Conservation (phyloP, 2,797 vertebrate species). For the Spinus olivaceus region DNA sequence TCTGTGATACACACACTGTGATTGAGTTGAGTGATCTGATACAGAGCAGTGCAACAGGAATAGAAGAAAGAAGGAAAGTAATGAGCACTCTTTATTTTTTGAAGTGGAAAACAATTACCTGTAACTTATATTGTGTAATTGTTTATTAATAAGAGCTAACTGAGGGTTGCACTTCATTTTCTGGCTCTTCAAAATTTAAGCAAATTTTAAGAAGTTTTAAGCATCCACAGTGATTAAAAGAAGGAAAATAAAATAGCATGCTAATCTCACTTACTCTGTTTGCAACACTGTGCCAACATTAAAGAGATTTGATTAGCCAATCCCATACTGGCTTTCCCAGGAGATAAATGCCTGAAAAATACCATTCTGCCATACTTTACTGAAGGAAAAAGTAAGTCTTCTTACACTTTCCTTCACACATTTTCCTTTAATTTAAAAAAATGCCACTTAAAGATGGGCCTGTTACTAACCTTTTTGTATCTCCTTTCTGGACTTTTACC, state of each 20-base stretch:
- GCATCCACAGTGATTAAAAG: not conserved
- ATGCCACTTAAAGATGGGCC: not conserved
- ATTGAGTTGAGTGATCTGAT: not conserved
- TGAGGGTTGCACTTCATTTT: not conserved
- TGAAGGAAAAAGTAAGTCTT: not conserved
- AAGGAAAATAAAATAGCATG: not conserved
- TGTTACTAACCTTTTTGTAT: slow-evolving; percentile 76
- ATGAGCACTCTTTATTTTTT: not conserved
- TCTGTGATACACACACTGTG: not conserved
- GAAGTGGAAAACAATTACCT: not conserved
- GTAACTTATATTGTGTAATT: not conserved
- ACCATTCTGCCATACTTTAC: not conserved
- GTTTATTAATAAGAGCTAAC: not conserved
- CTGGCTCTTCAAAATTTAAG: not conserved
- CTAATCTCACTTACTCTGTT: not conserved
- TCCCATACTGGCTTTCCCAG: not conserved
- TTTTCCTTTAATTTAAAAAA: not conserved
- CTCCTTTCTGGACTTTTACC: slow-evolving; percentile 93
- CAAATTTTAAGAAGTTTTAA: not conserved
- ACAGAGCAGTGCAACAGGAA: not conserved
- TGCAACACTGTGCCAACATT: not conserved
- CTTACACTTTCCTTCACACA: too few species aligned
- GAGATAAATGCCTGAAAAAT: not conserved
- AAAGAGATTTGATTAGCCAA: not conserved
- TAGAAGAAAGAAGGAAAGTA: not conserved